Base-by-base conservation (phyloP, 2,888 invertebrate genomes). In the Caenorhabditis sulstoni region DNA sequence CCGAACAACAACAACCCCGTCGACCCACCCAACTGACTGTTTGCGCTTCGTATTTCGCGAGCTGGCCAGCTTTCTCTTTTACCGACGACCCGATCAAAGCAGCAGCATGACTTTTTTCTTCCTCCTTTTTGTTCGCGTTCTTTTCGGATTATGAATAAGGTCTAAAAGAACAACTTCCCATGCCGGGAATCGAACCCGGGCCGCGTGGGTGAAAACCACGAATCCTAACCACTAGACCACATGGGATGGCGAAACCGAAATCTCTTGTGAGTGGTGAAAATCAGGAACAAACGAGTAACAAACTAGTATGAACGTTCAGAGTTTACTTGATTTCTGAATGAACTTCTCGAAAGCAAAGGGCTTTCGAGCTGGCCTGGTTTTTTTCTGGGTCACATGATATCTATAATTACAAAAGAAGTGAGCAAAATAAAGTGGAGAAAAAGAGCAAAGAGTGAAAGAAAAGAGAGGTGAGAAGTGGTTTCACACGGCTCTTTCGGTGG, bases 161-260 rank as follows among this genome's bases (percentile, higher is more conserved):
- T 14, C 50, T 35, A 41, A 68, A 68, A 45, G 55, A 8, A 35
- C 7, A 61, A 70, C 82, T 87, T 86, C 84, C 86, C 85, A 84
- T 85, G 85, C 85, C 86, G 86, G 87, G 86, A 87, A 83, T 87
- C 86, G 86, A 85, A 86, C 85, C 84, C 86, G 86, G 85, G 86
- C 86, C 86, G 86, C 84, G 82, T 83, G 86, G 84, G 86, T 87
- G 86, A 87, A 86, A 87, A 86, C 85, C 84, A 85, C 84, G 82
- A 86, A 85, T 85, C 85, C 84, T 86, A 86, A 85, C 85, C 85
- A 84, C 82, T 86, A 86, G 85, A 85, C 84, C 84, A 85, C 79
- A 79, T 79, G 81, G 82, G 81, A 81, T 67, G 66, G 59, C 41
- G 75, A 5, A 29, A 29, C 3, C 4, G 29, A 29, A 29, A 29